Evolutionary conservation across 2,797 vertebrate genomes (phyloP).

Genomic region (Dicrostonyx torquatus): DNA sequence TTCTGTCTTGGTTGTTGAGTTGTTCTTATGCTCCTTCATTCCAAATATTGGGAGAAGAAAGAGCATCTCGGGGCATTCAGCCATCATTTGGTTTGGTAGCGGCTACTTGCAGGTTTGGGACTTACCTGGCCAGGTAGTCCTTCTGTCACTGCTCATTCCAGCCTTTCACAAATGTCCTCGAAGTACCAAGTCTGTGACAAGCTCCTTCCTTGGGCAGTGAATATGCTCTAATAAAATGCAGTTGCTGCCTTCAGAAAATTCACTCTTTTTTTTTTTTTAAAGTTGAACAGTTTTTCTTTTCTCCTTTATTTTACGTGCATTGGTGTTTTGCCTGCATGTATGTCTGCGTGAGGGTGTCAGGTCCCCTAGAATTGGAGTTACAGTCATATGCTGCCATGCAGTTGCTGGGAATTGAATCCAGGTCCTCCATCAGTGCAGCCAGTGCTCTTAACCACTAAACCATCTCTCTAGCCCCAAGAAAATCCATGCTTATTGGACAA

Average conservation of each 20-base stretch:
- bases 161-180: neutral
- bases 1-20: neutral
- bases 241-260: neutral
- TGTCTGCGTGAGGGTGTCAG: neutral
- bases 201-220: conserved; percentile 2
- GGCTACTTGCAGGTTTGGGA: neutral
- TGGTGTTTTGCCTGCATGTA: neutral
- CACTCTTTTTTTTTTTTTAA: neutral
- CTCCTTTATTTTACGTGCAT: neutral
- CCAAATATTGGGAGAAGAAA: neutral
- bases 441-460: neutral
- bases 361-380: neutral
- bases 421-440: neutral
- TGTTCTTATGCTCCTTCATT: neutral
- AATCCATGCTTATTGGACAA: neutral
- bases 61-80: neutral
- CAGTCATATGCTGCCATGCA: neutral
- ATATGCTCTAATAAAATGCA: conserved; percentile 20
- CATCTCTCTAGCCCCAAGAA: neutral
- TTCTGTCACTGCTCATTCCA: neutral
- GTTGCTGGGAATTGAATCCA: neutral
- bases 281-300: neutral
- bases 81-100: conserved; percentile 9
- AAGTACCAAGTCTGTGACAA: neutral
- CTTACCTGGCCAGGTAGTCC: neutral